These are phyloP conservation scores for Gavialis gangeticus DNA, from an alignment of 2,113 vertebrate species.

Conservation along the genomic window DNA sequence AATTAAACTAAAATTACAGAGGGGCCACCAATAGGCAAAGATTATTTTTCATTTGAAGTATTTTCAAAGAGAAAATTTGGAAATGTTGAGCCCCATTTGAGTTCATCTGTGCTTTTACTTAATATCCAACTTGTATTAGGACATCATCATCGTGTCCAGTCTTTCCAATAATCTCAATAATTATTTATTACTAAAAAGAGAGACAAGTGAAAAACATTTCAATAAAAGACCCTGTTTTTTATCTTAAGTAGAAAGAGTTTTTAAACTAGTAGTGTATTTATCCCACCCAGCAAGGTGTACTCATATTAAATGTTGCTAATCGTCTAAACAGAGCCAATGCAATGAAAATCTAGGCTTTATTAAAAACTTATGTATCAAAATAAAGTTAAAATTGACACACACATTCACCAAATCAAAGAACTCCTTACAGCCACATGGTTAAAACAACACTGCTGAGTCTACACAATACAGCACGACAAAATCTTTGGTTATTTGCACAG, in stretches of 20 bases:
- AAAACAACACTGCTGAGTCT: neutral
- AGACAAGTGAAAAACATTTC: neutral
- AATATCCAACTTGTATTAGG: neutral
- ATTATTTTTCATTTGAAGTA: constrained; percentile 25
- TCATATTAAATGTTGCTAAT: neutral
- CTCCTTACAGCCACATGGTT: neutral
- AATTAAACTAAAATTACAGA: constrained; percentile 7
- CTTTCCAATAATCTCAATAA: neutral
- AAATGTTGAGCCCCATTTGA: constrained; percentile 53
- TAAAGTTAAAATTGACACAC: neutral
- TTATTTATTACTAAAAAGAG: neutral
- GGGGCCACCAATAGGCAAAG: neutral
- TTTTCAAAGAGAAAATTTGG: constrained; percentile 26
- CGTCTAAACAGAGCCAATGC: constrained; percentile 5
- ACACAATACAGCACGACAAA: neutral
- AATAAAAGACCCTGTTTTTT: neutral
- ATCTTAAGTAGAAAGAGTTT: neutral
- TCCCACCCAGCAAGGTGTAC: neutral
- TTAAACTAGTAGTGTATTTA: neutral
- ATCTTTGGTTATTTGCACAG: neutral
- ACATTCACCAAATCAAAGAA: neutral
- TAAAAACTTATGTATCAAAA: neutral
- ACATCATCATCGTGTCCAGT: neutral
- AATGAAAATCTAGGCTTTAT: neutral
- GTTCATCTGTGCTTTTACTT: neutral